Evolutionary conservation across 2,113 vertebrate species (phyloP).

Genomic region (Mesoclemmys tuberculata): DNA sequence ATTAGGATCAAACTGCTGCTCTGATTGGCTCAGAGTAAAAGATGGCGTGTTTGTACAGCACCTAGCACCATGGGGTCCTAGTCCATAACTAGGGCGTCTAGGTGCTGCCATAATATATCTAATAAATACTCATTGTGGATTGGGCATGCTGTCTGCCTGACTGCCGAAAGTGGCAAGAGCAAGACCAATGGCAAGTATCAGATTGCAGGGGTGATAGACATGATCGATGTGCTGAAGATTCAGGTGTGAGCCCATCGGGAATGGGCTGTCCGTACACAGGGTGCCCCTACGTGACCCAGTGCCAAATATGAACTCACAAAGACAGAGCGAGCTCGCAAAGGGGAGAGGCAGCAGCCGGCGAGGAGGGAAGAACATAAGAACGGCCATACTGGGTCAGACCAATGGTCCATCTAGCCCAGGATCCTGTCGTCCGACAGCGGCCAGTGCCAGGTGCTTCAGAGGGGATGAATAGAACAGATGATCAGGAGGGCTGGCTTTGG

Average conservation of each 20-base stretch:
- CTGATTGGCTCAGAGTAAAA: not conserved
- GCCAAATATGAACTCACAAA: not conserved
- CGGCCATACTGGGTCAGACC: no score
- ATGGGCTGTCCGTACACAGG: not conserved
- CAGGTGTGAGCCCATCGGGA: not conserved
- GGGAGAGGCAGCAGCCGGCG: not conserved
- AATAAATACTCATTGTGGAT: not conserved
- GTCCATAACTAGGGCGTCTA: not conserved
- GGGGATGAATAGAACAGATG: no score
- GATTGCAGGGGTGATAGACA: not conserved
- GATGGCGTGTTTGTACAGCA: not conserved
- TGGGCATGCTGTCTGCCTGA: not conserved
- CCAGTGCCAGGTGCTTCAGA: no score
- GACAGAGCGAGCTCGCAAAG: not conserved
- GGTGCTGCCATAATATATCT: not conserved
- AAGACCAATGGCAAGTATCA: not conserved
- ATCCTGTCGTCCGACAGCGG: no score
- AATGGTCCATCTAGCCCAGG: no score
- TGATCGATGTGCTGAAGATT: not conserved
- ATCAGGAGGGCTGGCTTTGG: not conserved
- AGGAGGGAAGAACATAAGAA: not conserved
- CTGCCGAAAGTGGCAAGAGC: not conserved
- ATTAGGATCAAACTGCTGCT: not conserved
- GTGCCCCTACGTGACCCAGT: not conserved
- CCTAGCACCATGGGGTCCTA: not conserved